Conservation (phyloP, 2,113 vertebrate species). For the Tenrec ecaudatus region DNA sequence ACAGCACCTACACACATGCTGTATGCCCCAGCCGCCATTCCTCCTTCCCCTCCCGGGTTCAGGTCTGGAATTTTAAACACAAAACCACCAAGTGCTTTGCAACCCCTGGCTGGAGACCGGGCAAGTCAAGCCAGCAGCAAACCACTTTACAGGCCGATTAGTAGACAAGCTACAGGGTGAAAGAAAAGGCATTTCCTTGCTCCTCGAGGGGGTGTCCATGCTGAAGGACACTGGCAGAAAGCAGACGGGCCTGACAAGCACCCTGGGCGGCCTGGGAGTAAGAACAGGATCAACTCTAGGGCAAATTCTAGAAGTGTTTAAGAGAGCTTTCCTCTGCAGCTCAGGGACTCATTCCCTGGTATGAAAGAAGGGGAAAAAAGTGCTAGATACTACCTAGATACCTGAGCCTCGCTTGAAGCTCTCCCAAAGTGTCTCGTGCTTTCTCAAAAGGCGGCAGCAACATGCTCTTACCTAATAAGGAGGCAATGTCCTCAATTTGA, state of each 20-base stretch:
- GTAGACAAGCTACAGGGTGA: neutral
- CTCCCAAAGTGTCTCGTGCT: neutral
- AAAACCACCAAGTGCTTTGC: neutral
- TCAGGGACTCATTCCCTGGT: neutral
- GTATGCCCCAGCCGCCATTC: neutral
- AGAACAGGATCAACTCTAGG: neutral
- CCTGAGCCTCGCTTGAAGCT: neutral
- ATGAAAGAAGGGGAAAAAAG: neutral
- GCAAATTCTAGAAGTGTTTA: neutral
- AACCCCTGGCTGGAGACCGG: neutral
- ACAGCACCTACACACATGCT: too few relatives aligned
- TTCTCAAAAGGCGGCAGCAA: neutral
- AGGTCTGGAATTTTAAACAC: neutral
- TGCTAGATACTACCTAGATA: neutral
- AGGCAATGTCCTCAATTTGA: conserved; percentile 80
- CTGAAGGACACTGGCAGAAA: accelerated
- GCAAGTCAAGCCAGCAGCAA: neutral
- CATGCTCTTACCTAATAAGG: conserved; percentile 82
- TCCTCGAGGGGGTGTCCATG: too few relatives aligned
- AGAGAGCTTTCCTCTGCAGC: neutral
- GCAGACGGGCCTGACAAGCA: neutral
- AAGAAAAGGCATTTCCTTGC: neutral
- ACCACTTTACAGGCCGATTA: neutral
- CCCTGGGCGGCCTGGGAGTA: accelerated
- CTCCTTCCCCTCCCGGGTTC: neutral